Conservation (phyloP, 2,113 vertebrate species). For the Corythoichthys haematopterus region DNA sequence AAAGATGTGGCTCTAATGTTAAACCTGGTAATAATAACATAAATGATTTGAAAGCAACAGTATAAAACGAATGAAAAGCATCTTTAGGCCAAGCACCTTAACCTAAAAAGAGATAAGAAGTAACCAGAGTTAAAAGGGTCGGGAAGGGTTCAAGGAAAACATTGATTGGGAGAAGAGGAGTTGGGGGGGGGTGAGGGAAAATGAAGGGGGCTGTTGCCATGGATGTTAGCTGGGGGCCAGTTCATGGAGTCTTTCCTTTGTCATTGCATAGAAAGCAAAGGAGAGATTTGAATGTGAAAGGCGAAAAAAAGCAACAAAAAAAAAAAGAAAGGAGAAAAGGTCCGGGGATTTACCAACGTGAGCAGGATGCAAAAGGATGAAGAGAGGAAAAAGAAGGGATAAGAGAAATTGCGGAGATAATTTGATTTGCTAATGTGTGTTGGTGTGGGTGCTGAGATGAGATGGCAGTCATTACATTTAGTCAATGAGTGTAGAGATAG, state of each 20-base stretch:
- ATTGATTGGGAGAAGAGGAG: conserved; percentile 11
- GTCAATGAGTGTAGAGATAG: conserved; percentile 18
- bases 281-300: conserved; percentile 69
- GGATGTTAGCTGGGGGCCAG: conserved; percentile 51
- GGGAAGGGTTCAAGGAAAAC: conserved; percentile 38
- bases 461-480: conserved; percentile 41
- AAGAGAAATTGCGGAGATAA: conserved; percentile 33
- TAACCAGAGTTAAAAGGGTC: conserved; percentile 27
- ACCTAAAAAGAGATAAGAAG: conserved; percentile 13
- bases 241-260: conserved; percentile 57
- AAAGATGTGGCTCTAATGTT: background rate
- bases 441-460: conserved; percentile 14
- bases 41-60: background rate
- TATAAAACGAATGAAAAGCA: background rate
- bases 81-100: conserved; percentile 7
- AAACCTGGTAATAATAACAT: background rate
- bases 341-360: conserved; percentile 48
- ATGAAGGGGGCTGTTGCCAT: conserved; percentile 49
- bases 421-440: conserved; percentile 29
- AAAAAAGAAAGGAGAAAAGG: conserved; percentile 44
- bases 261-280: conserved; percentile 52
- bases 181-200: conserved; percentile 14
- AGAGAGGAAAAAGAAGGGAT: conserved; percentile 21
- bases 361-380: conserved; percentile 42
- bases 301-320: conserved; percentile 46